Evolutionary conservation across 2,888 invertebrate species (phyloP).

Genomic region (Cistogaster globosa): DNA sequence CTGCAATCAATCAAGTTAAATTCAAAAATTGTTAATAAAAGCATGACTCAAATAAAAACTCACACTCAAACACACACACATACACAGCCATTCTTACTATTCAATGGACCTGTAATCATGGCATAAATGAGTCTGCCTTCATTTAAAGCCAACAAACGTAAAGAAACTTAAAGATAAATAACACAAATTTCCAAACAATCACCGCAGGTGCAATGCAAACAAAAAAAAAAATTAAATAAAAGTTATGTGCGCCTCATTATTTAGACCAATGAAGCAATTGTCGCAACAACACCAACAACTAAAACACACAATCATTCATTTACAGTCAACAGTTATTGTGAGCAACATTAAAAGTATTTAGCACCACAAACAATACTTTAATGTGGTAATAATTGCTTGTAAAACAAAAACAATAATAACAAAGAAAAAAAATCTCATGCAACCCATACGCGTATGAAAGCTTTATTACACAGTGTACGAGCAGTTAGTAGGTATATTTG

Average conservation of each 20-base stretch:
- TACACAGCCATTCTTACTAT: background rate
- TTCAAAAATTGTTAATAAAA: conserved; percentile 56
- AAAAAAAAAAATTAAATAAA: conserved; percentile 65
- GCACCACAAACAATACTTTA: conserved; percentile 62
- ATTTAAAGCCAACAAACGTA: conserved; percentile 33
- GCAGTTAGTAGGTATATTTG: conserved; percentile 46
- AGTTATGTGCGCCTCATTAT: conserved; percentile 72
- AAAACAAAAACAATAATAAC: conserved; percentile 1
- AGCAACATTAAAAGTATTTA: conserved; percentile 51
- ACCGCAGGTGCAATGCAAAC: conserved; percentile 70
- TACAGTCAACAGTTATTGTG: background rate
- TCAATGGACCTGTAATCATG: conserved; percentile 46
- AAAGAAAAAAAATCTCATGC: conserved; percentile 36
- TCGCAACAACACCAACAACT: conserved; percentile 26
- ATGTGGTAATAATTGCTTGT: conserved; percentile 61
- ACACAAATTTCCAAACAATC: conserved; percentile 71
- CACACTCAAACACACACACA: background rate
- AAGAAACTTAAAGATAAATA: conserved; percentile 25
- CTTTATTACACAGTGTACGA: background rate
- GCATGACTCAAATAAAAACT: conserved; percentile 5
- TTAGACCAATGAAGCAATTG: conserved; percentile 73
- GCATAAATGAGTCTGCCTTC: conserved; percentile 23
- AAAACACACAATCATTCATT: background rate
- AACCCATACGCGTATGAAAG: conserved; percentile 21
- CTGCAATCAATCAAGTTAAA: conserved; percentile 63